Conservation (phyloP, 2,888 invertebrate genomes). For the Epistrophe grossulariae region DNA sequence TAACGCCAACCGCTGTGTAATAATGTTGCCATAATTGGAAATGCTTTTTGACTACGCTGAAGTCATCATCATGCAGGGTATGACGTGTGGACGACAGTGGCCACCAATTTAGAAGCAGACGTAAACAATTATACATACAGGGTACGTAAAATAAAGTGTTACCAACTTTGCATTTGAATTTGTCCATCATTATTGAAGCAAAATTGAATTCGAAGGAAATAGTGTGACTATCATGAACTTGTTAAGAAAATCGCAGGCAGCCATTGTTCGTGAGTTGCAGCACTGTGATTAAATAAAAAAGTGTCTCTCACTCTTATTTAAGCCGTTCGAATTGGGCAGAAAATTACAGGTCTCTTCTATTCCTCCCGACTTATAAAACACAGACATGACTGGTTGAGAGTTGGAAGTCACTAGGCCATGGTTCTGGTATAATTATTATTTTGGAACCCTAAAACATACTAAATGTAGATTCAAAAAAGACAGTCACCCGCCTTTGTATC, state of each 20-base stretch:
- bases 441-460: no score
- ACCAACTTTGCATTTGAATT: not conserved
- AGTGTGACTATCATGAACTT: no score
- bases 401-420: no score
- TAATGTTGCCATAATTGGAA: constrained; percentile 15
- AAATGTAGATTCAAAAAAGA: no score
- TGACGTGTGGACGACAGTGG: constrained; percentile 46
- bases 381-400: no score
- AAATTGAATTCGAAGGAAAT: not conserved
- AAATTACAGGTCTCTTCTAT: no score
- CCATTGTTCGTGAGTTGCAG: not conserved
- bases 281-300: no score
- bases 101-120: constrained; percentile 36
- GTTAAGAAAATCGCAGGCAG: not conserved
- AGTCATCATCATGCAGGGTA: constrained; percentile 45
- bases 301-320: no score
- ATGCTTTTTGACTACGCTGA: not conserved
- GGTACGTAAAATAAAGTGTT: not conserved
- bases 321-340: no score
- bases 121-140: constrained; percentile 16
- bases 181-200: not conserved
- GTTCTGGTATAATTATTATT: no score
- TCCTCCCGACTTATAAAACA: no score
- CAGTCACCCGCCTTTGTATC: no score
- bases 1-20: constrained; percentile 48